Base-by-base conservation (phyloP, 2,888 invertebrate genomes). In the Allacma fusca region DNA sequence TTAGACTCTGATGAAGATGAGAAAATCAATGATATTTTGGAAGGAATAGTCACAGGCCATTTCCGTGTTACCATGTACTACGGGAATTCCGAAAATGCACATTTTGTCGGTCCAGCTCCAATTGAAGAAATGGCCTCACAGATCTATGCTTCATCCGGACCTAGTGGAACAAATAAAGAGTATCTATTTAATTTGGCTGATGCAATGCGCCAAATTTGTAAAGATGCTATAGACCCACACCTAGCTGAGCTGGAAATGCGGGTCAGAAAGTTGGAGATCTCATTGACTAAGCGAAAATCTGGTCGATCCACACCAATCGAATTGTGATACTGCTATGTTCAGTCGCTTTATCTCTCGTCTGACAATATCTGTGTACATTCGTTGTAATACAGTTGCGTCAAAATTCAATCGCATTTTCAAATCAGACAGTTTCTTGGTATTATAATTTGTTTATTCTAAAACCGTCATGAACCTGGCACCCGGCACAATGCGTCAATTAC, bases 141-240 rank as follows among this genome's bases (percentile, higher is more conserved):
- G 87, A 92, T 98, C 44, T 88, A 91, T 28, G 88, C 87, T 24
- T 90, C 91, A 19, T 87, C 88, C 23, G 98, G 98, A 0, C 93
- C 94, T 0, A 97, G 97, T 86, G 98, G 98, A 0, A 87, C 92
- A 0, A 98, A 98, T 87, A 91, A 91, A 59, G 98, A 98, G 85
- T 98, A 98, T 89, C 90, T 98, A 0, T 93, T 94, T 84, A 93
- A 94, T 84, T 88, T 97, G 81, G 94, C 94, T 0, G 87, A 91
- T 67, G 91, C 94, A 0, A 93, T 96, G 93, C 89, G 92, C 78
- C 86, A 88, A 62, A 88, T 96, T 34, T 92, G 91, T 40, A 93
- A 94, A 0, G 90, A 91, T 19, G 90, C 91, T 0, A 83, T 89
- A 1, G 96, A 97, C 85, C 89, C 91, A 0, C 96, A 97, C 87